These are phyloP conservation scores for Pseudomyrmex sp. DNA, from an alignment of 1,140 invertebrate genomes.

Conservation along the genomic window DNA sequence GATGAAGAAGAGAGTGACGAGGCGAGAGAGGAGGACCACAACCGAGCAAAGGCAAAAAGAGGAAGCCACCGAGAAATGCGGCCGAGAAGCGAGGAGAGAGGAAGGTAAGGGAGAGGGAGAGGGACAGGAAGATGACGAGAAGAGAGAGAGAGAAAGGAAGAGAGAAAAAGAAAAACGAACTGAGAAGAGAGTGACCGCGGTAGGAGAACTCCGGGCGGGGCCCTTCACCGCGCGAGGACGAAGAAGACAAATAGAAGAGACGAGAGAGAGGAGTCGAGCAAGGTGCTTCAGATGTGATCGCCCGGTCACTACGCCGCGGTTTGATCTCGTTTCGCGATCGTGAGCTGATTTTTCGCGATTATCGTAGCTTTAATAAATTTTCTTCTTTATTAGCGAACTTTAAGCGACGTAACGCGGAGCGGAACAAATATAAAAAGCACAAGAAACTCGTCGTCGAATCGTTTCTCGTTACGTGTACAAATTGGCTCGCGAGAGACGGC, in stretches of 20 bases:
- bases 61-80: conserved; percentile 65
- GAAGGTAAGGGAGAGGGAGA: not conserved
- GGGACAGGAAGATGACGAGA: conserved; percentile 17
- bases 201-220: conserved; percentile 57
- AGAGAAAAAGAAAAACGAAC: conserved; percentile 22
- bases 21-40: conserved; percentile 62
- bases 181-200: conserved; percentile 65
- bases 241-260: conserved; percentile 63
- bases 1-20: conserved; percentile 69
- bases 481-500: conserved; percentile 2
- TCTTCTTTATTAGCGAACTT: not conserved
- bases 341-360: conserved; percentile 30
- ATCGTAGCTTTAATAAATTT: conserved; percentile 32
- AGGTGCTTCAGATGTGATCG: conserved; percentile 54
- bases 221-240: conserved; percentile 63
- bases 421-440: not conserved
- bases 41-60: conserved; percentile 64
- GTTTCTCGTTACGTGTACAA: not conserved
- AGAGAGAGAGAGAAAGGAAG: conserved; percentile 41
- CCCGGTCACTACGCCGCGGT: conserved; percentile 31
- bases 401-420: not conserved
- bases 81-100: conserved; percentile 9
- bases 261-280: conserved; percentile 20
- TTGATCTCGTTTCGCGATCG: conserved; percentile 28
- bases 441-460: conserved; percentile 5